Percentiles rank a stretch among this genome's conserved stretches.
Evolutionary conservation across 2,888 invertebrate genomes (phyloP).

Genomic region (Selenia dentaria): DNA sequence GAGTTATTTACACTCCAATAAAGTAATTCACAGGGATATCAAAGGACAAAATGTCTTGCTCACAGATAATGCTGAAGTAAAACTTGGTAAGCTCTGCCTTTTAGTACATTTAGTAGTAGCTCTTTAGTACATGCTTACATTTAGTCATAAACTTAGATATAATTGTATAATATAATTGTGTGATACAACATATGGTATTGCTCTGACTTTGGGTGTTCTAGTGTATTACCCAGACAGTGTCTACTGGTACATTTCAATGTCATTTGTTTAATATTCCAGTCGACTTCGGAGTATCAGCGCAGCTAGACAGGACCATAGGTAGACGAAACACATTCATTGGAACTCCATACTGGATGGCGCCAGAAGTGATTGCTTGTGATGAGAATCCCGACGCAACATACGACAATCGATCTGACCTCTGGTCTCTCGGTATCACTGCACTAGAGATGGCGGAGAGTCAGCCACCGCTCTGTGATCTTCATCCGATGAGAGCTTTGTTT

Average conservation of each 20-base stretch:
- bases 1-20: conserved; percentile 98
- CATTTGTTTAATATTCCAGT: conserved; percentile 84
- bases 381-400: conserved; percentile 99
- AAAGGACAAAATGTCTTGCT: conserved; percentile 99
- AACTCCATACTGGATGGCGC: conserved; percentile 99
- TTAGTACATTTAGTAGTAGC: too few relatives aligned
- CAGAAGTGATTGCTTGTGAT: conserved; percentile 99
- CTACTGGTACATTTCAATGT: too few relatives aligned
- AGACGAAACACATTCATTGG: conserved; percentile 99
- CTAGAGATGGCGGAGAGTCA: conserved; percentile 99
- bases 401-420: conserved; percentile 97
- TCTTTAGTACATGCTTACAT: too few relatives aligned
- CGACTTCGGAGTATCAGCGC: conserved; percentile 99
- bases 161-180: too few relatives aligned
- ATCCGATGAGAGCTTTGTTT: conserved; percentile 99
- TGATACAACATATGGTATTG: too few relatives aligned
- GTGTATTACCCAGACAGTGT: too few relatives aligned
- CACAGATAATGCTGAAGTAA: conserved; percentile 99
- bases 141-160: too few relatives aligned
- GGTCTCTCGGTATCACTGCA: conserved; percentile 98
- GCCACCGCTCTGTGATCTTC: conserved; percentile 99
- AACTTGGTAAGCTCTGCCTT: conserved; percentile 96
- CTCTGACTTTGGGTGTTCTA: too few relatives aligned
- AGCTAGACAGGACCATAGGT: conserved; percentile 99
- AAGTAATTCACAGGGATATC: conserved; percentile 99